A percentile compares a stretch with the other conserved stretches of the same genome.
Conservation (phyloP, 2,113 vertebrate species). For the Phalacrocorax brasilianus region DNA sequence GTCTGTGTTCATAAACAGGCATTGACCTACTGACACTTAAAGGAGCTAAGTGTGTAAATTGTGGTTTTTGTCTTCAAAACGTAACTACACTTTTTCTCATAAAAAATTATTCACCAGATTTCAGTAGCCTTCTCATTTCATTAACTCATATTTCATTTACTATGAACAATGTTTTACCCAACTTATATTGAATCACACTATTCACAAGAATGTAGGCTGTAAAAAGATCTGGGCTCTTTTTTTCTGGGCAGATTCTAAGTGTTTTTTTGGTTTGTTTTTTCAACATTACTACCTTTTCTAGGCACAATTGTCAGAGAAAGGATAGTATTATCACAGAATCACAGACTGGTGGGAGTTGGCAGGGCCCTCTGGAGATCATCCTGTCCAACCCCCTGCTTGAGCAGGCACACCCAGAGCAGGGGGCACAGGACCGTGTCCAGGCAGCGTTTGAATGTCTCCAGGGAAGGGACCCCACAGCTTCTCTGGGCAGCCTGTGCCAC, state of each 20-base stretch:
- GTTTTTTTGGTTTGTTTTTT: not conserved
- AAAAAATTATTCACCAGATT: not conserved
- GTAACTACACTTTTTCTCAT: not conserved
- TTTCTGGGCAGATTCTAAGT: not conserved
- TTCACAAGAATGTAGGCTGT: not conserved
- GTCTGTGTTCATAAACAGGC: not conserved
- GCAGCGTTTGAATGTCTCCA: too few species aligned
- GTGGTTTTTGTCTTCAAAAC: not conserved
- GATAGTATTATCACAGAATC: not conserved
- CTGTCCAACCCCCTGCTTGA: too few species aligned
- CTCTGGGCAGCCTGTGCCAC: too few species aligned
- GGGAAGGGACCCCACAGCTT: too few species aligned
- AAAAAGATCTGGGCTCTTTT: not conserved
- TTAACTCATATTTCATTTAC: not conserved
- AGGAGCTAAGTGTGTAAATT: not conserved
- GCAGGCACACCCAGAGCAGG: too few species aligned
- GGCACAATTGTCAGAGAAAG: not conserved
- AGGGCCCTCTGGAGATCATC: too few species aligned
- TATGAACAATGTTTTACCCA: not conserved
- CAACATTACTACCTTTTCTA: not conserved
- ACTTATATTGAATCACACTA: not conserved
- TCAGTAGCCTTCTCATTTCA: not conserved
- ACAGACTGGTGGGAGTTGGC: too few species aligned
- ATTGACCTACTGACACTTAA: not conserved
- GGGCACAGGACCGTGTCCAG: too few species aligned